A percentile compares a stretch with the other conserved stretches of the same genome.
phyloP scores from a whole-genome alignment of 2,113 vertebrate species.

The Platichthys flesus region DNA sequence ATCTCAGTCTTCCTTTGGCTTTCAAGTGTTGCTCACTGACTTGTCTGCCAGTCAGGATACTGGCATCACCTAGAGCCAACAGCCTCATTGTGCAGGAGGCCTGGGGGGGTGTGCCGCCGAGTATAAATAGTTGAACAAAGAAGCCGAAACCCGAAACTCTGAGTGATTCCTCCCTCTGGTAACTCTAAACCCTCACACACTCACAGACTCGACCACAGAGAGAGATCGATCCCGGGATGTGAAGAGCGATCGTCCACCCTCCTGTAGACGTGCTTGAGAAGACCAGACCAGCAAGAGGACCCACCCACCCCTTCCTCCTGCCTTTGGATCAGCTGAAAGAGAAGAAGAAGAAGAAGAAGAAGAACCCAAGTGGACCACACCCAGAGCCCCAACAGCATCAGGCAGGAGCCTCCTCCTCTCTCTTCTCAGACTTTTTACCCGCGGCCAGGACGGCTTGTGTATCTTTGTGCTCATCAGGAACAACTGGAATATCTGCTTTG shows the following conservation, averaged over 20 bases:
- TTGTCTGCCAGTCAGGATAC: not conserved
- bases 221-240: conserved; percentile 13
- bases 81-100: conserved; percentile 7
- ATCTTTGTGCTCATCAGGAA: not conserved
- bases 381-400: conserved; percentile 32
- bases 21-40: not conserved
- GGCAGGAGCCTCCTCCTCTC: conserved; percentile 13
- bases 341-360: conserved; percentile 6
- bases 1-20: not conserved
- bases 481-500: conserved; percentile 12
- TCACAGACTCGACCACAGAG: not conserved
- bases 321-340: conserved; percentile 3
- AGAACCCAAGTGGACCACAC: conserved; percentile 34
- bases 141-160: conserved; percentile 58
- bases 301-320: conserved; percentile 7
- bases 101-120: conserved; percentile 4
- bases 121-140: conserved; percentile 71
- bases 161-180: conserved; percentile 44
- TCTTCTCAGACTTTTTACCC: not conserved
- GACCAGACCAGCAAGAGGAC: conserved; percentile 4
- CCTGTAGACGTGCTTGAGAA: conserved; percentile 13
- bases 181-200: conserved; percentile 41
- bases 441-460: conserved; percentile 8
- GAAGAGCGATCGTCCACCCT: conserved; percentile 1
- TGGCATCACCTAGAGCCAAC: conserved; percentile 4